Evolutionary conservation across 1,140 invertebrate species (phyloP).

Genomic region (Hycleus phaleratus): DNA sequence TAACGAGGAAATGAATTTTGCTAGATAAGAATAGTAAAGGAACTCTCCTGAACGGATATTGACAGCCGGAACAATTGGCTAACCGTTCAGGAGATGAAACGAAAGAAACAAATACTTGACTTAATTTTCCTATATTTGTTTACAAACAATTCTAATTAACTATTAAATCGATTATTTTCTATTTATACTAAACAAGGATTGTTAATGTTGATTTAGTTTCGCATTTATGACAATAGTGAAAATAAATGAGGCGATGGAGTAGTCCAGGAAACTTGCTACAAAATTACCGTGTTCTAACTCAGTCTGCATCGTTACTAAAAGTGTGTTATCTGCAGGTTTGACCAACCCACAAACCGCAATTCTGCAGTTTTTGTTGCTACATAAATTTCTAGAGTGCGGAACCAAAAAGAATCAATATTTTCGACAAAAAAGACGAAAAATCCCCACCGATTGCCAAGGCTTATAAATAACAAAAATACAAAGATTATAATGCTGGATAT

Average conservation of each 20-base stretch:
- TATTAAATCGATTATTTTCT: too few species aligned
- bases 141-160: too few species aligned
- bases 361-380: conserved; percentile 38
- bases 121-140: not conserved
- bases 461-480: not conserved
- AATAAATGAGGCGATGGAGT: conserved; percentile 19
- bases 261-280: conserved; percentile 21
- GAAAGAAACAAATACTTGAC: conserved; percentile 27
- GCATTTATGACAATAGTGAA: conserved; percentile 17
- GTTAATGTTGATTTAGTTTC: not conserved
- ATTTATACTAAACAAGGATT: too few species aligned
- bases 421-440: not conserved
- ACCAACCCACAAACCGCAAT: conserved; percentile 24
- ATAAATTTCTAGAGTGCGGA: conserved; percentile 40
- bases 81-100: conserved; percentile 25
- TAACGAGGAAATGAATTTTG: conserved; percentile 29
- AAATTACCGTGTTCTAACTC: conserved; percentile 26
- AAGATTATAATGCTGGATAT: not conserved
- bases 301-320: conserved; percentile 11
- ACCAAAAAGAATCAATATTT: conserved; percentile 10
- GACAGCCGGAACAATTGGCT: conserved; percentile 26
- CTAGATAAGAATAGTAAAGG: conserved; percentile 22
- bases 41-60: conserved; percentile 28
- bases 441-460: not conserved
- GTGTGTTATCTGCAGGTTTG: conserved; percentile 28